phyloP scores from a whole-genome alignment of 30 jellyfish, hydroid and myxozoan species.

The Calvadosia cruxmelitensis region DNA sequence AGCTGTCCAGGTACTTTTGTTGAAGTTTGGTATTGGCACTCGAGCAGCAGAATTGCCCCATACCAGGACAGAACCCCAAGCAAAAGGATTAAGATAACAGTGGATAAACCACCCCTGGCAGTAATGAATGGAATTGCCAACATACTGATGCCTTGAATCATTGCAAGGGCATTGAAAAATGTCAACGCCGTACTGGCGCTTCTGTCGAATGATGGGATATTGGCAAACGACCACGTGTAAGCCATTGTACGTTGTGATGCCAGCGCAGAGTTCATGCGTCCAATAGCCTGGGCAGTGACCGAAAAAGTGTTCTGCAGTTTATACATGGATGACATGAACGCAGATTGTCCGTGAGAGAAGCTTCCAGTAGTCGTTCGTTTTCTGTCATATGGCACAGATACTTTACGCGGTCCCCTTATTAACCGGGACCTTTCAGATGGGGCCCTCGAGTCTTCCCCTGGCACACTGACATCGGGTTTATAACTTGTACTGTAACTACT shows the following conservation, averaged over 20 bases:
- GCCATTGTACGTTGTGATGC: neutral
- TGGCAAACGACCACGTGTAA: slow-evolving; percentile 16
- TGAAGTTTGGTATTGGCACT: slow-evolving; percentile 55
- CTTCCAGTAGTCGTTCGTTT: neutral
- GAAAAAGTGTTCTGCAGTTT: neutral
- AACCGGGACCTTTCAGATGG: neutral
- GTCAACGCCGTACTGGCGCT: slow-evolving; percentile 37
- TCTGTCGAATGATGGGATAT: slow-evolving; percentile 63
- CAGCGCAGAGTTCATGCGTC: neutral
- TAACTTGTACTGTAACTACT: neutral
- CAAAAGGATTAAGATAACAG: slow-evolving; percentile 24
- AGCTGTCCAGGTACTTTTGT: neutral
- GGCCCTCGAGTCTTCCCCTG: neutral
- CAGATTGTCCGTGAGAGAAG: neutral
- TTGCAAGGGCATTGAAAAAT: slow-evolving; percentile 41
- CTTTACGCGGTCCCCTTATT: neutral
- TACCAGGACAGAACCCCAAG: slow-evolving; percentile 31
- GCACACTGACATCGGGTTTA: neutral
- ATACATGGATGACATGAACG: neutral
- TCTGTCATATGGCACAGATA: neutral
- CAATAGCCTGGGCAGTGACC: neutral
- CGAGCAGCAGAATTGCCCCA: slow-evolving; percentile 31
- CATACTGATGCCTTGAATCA: slow-evolving; percentile 67
- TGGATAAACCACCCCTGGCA: slow-evolving; percentile 43
- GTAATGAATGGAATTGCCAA: slow-evolving; percentile 51